Base-by-base conservation (phyloP, 1,140 invertebrate species). In the Mactra quadrangularis region DNA sequence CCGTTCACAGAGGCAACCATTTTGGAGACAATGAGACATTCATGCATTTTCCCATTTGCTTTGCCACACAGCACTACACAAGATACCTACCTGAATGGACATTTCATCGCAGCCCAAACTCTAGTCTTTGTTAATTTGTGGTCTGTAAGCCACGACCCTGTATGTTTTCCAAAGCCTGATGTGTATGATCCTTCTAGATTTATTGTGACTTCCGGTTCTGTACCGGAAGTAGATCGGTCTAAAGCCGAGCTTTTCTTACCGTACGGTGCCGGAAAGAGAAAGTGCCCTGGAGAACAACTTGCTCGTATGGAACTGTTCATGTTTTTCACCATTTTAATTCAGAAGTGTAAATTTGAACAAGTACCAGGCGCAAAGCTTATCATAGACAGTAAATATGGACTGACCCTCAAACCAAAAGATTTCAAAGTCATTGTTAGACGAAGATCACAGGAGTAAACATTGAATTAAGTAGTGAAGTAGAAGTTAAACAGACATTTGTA, bases 251-350 rank as follows among this genome's bases (percentile, higher is more conserved):
- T 64, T 13, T 89, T 91, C 55, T 62, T 89, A 11, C 88, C 89
- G 17, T 92, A 87, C 70, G 87, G 90, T 1, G 85, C 86, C 0
- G 91, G 91, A 17, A 85, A 87, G 52, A 60, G 91, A 57, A 94
- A 95, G 79, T 97, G 97, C 89, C 94, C 96, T 0, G 97, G 96
- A 0, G 96, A 97, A 91, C 93, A 94, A 0, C 91, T 97, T 52
- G 96, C 96, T 0, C 95, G 94, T 68, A 94, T 94, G 1, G 96
- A 96, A 82, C 88, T 96, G 3, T 97, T 97, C 59, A 45, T 96
- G 25, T 94, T 96, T 55, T 95, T 97, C 70, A 94, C 95, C 3
- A 94, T 95, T 7, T 93, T 97, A 17, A 91, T 97, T 74, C 96
- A 96, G 88, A 93, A 93, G 13, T 95, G 93, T 38, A 84, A 71